phyloP scores from a whole-genome alignment of 2,888 invertebrate genomes.

The Lepidocyrtinus sp. region DNA sequence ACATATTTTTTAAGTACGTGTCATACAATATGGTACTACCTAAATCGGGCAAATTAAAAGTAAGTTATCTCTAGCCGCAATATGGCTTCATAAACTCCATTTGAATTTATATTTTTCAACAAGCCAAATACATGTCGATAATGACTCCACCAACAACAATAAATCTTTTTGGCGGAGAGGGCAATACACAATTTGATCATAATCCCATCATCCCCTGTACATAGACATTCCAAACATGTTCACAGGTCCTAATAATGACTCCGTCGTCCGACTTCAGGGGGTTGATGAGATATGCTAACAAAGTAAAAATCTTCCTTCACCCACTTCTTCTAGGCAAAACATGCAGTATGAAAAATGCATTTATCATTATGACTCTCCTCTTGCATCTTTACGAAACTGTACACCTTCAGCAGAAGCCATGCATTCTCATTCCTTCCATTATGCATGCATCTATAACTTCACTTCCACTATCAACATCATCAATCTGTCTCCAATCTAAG shows the following conservation, averaged over 20 bases:
- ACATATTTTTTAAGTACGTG: too few relatives aligned
- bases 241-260: constrained; percentile 18
- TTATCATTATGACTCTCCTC: background rate
- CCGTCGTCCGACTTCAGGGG: constrained; percentile 39
- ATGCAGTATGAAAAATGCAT: background rate
- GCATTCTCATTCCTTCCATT: background rate
- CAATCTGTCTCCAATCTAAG: constrained; percentile 43
- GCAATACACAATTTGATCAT: constrained; percentile 13
- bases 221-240: background rate
- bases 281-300: constrained; percentile 53
- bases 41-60: too few relatives aligned
- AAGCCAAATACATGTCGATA: too few relatives aligned
- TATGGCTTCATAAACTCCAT: too few relatives aligned
- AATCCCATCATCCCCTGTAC: constrained; percentile 15
- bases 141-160: constrained; percentile 10
- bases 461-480: constrained; percentile 37
- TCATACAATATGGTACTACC: too few relatives aligned
- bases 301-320: constrained; percentile 49
- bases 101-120: too few relatives aligned
- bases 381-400: background rate
- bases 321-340: constrained; percentile 32
- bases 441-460: background rate
- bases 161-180: background rate
- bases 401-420: too few relatives aligned
- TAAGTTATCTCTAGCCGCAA: too few relatives aligned